A percentile compares a stretch with the other conserved stretches of the same genome.
These are phyloP conservation scores for Brenthis hecate DNA, from an alignment of 2,888 invertebrate species.

Conservation along the genomic window DNA sequence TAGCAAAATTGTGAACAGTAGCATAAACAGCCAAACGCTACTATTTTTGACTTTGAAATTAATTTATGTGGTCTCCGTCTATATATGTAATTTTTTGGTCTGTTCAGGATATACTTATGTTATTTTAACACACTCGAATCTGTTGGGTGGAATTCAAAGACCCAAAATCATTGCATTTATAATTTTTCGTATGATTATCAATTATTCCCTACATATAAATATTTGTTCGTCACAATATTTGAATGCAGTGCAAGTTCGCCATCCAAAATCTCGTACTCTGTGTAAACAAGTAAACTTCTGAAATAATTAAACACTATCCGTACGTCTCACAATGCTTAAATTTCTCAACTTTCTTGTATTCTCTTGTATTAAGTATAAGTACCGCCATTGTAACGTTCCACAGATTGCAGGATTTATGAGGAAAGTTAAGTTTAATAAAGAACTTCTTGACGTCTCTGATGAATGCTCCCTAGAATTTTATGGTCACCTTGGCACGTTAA, in stretches of 20 bases:
- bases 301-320: conserved; percentile 16
- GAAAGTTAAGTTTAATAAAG: conserved; percentile 28
- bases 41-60: too few relatives aligned
- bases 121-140: too few relatives aligned
- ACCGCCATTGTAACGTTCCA: conserved; percentile 11
- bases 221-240: neutral
- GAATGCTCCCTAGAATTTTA: conserved; percentile 19
- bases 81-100: too few relatives aligned
- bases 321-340: conserved; percentile 15
- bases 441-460: conserved; percentile 21
- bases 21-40: too few relatives aligned
- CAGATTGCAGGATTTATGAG: conserved; percentile 28
- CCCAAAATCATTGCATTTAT: too few relatives aligned
- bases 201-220: too few relatives aligned
- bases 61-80: too few relatives aligned
- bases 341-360: conserved; percentile 5
- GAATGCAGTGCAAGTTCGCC: conserved; percentile 4
- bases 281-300: conserved; percentile 1
- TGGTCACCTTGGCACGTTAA: conserved; percentile 19
- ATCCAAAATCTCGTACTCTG: conserved; percentile 7
- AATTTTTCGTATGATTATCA: too few relatives aligned
- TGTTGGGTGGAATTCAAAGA: too few relatives aligned
- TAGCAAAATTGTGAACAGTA: too few relatives aligned
- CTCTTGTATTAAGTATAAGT: neutral
- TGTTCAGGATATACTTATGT: too few relatives aligned